Evolutionary conservation across 2,113 vertebrate species (phyloP).

Genomic region (Galemys pyrenaicus): DNA sequence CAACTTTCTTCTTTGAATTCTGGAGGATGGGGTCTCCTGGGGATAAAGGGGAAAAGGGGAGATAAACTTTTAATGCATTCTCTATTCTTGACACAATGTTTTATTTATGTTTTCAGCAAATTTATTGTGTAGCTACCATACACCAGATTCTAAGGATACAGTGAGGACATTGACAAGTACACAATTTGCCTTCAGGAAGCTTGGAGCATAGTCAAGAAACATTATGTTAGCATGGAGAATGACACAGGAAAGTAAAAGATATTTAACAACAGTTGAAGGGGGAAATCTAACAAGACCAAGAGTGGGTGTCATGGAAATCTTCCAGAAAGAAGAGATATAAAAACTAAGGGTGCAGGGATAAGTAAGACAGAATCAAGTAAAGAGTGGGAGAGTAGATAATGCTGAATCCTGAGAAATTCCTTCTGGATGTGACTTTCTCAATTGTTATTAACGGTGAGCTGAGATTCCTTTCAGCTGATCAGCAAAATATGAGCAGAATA

Average conservation of each 20-base stretch:
- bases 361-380: background rate
- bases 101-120: conserved; percentile 57
- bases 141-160: background rate
- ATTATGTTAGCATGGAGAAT: background rate
- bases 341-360: background rate
- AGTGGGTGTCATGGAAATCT: background rate
- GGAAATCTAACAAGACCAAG: background rate
- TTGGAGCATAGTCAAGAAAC: background rate
- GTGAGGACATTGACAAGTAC: background rate
- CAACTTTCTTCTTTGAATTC: conserved; percentile 67
- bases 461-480: background rate
- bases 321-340: background rate
- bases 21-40: conserved; percentile 70
- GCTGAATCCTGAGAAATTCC: background rate
- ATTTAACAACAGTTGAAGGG: background rate
- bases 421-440: background rate
- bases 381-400: background rate
- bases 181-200: background rate
- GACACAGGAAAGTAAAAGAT: background rate
- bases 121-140: conserved; percentile 38
- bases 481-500: background rate
- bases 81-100: conserved; percentile 5
- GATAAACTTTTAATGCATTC: conserved; percentile 67
- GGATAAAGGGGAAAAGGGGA: conserved; percentile 67
- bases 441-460: background rate